Evolutionary conservation across 2,113 vertebrate genomes (phyloP).

Genomic region (Echinops telfairi): DNA sequence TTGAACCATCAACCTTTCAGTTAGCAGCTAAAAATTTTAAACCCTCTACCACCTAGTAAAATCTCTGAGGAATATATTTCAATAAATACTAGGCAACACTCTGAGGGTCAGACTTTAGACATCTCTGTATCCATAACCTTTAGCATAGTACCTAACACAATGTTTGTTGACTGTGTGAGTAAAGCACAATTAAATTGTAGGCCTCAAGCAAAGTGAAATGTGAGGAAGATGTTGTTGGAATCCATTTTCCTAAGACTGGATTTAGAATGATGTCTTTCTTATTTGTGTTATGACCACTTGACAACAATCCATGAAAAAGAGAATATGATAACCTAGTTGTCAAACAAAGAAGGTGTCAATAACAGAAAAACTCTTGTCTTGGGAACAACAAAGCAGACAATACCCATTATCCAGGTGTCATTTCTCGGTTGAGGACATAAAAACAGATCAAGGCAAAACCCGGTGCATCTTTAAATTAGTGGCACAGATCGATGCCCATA

Average conservation of each 20-base stretch:
- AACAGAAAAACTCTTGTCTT: constrained; percentile 81
- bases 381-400: constrained; percentile 86
- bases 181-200: constrained; percentile 59
- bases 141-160: not conserved
- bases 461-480: constrained; percentile 84
- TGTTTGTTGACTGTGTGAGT: constrained; percentile 52
- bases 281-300: constrained; percentile 75
- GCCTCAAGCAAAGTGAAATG: not conserved
- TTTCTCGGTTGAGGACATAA: constrained; percentile 83
- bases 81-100: constrained; percentile 9
- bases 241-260: constrained; percentile 53
- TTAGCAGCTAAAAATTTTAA: not conserved
- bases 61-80: constrained; percentile 34
- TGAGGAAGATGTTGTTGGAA: constrained; percentile 44
- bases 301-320: constrained; percentile 80
- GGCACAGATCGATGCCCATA: constrained; percentile 84
- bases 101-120: not conserved
- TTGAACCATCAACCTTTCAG: not conserved
- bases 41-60: not conserved
- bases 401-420: constrained; percentile 86
- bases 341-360: constrained; percentile 84
- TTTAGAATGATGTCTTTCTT: constrained; percentile 58
- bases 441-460: constrained; percentile 84
- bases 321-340: constrained; percentile 84
- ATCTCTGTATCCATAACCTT: not conserved